phyloP scores from a whole-genome alignment of 2,888 invertebrate species.

The Drosophila robusta region DNA sequence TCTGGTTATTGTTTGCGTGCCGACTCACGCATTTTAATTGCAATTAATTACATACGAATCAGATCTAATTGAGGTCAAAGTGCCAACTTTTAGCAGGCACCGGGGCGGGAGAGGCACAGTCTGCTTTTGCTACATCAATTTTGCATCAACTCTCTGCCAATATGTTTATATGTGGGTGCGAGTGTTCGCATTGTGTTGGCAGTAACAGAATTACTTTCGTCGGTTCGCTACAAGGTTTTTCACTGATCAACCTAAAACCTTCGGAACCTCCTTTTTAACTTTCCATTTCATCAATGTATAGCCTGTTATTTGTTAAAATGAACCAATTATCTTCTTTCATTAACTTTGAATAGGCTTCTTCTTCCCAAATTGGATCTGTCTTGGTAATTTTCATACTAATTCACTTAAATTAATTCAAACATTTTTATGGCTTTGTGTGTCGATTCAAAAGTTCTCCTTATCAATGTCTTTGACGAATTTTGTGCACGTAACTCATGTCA shows the following conservation, averaged over 20 bases:
- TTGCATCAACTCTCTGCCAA: neutral
- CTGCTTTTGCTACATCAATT: neutral
- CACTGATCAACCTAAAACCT: slow-evolving; percentile 9
- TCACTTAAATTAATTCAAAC: slow-evolving; percentile 16
- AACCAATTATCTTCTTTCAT: slow-evolving; percentile 26
- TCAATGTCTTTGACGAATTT: neutral
- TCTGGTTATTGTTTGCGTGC: slow-evolving; percentile 32
- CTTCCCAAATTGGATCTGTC: neutral
- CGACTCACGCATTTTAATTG: slow-evolving; percentile 50
- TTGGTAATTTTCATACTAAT: slow-evolving; percentile 15
- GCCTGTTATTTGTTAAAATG: slow-evolving; percentile 31
- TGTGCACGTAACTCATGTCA: neutral
- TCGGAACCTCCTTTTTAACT: neutral
- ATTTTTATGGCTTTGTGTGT: neutral
- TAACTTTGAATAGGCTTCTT: slow-evolving; percentile 20
- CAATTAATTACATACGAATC: slow-evolving; percentile 62
- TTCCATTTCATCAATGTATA: slow-evolving; percentile 42
- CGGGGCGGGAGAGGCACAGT: neutral
- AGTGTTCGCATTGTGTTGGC: too few species aligned
- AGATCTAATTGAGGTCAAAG: slow-evolving; percentile 63
- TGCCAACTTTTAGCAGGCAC: neutral
- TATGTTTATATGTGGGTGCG: neutral
- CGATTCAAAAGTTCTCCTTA: neutral
- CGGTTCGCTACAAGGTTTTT: slow-evolving; percentile 21
- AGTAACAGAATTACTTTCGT: slow-evolving; percentile 5